Conservation (phyloP, 2,797 vertebrate genomes). For the Phataginus tricuspis region DNA sequence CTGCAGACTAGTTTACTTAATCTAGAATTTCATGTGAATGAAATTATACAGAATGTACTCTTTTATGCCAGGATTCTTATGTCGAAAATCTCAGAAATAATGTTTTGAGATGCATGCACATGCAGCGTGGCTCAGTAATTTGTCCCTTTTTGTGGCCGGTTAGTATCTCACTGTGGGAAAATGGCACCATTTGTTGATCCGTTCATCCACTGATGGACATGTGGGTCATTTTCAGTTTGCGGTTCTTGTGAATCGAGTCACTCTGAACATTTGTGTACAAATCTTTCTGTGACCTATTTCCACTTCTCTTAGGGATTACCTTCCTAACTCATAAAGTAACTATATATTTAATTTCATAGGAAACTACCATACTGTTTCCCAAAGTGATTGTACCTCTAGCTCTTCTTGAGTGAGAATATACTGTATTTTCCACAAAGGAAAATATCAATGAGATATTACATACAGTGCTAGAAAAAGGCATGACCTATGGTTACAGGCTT, state of each 20-base stretch:
- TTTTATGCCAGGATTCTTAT: neutral
- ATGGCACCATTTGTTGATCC: neutral
- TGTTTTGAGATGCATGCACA: neutral
- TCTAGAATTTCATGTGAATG: neutral
- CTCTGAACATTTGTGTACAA: neutral
- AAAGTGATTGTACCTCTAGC: neutral
- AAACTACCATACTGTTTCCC: neutral
- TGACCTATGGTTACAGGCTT: rapidly evolving
- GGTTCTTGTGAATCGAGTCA: neutral
- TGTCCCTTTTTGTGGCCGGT: neutral
- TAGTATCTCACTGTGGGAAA: neutral
- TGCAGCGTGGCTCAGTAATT: neutral
- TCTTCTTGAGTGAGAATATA: neutral
- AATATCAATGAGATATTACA: neutral
- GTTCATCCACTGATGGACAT: neutral
- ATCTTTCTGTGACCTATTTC: neutral
- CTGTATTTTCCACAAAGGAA: neutral
- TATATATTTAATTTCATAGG: neutral
- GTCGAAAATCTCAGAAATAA: neutral
- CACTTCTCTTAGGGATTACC: neutral
- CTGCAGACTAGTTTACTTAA: neutral
- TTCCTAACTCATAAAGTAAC: neutral
- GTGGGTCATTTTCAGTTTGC: neutral
- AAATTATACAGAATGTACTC: neutral
- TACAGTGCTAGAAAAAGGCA: neutral